Percentiles rank a stretch among this genome's conserved stretches.
Conservation (phyloP, 2,797 vertebrate species). For the Danio choprae region DNA sequence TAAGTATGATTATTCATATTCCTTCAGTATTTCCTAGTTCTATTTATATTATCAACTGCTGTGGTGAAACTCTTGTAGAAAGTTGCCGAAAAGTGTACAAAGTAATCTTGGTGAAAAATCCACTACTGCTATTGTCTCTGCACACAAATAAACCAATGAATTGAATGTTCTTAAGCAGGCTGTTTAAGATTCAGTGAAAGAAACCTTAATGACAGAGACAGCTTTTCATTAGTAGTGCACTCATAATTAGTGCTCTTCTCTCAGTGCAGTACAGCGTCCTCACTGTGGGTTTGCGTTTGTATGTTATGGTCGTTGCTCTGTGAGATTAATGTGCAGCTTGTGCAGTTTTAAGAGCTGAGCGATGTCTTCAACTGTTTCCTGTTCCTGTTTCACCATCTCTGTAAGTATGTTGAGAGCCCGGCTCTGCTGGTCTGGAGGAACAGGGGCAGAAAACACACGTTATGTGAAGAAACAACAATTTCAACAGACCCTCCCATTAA, state of each 20-base stretch:
- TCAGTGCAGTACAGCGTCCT: not conserved
- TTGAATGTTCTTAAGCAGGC: not conserved
- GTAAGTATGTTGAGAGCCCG: slow-evolving; percentile 78
- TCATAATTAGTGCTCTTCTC: not conserved
- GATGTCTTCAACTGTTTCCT: slow-evolving; percentile 78
- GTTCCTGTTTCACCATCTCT: slow-evolving; percentile 75
- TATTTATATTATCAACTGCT: not conserved
- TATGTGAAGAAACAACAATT: not conserved
- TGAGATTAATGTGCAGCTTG: slow-evolving; percentile 72
- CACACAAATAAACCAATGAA: not conserved
- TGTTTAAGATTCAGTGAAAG: not conserved
- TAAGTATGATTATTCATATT: not conserved
- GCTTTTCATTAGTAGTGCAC: not conserved
- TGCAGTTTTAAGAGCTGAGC: slow-evolving; percentile 75
- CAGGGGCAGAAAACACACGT: slow-evolving; percentile 42
- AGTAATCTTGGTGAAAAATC: not conserved
- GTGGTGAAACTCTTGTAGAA: slow-evolving; percentile 11
- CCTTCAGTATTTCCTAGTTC: slow-evolving; percentile 10
- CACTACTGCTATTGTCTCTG: not conserved
- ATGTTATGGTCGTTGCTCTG: slow-evolving; percentile 61
- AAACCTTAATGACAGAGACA: not conserved
- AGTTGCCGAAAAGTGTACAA: not conserved
- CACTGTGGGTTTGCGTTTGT: not conserved
- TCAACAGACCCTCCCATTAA: not conserved
- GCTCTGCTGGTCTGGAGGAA: slow-evolving; percentile 85